Percentiles rank a stretch among this genome's conserved stretches.
These are phyloP conservation scores for Sterrhoptilus dennistouni DNA, from an alignment of 2,113 vertebrate genomes.

Conservation along the genomic window DNA sequence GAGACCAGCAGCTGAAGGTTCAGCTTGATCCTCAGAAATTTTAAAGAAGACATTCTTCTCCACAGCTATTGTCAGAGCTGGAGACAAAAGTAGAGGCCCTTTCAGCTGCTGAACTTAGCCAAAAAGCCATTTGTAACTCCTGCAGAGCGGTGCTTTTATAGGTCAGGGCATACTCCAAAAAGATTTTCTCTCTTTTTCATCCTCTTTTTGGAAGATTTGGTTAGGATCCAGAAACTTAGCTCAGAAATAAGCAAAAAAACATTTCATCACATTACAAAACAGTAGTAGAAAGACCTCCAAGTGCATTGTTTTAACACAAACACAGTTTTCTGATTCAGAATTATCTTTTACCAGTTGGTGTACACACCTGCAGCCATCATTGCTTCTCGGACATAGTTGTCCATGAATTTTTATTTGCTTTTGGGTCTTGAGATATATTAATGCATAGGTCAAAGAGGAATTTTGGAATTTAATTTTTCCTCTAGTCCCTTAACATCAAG, in stretches of 20 bases:
- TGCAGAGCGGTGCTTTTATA: slow-evolving; percentile 42
- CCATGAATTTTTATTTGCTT: not conserved
- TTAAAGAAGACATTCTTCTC: slow-evolving; percentile 67
- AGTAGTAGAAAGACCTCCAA: not conserved
- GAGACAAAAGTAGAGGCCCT: slow-evolving; percentile 59
- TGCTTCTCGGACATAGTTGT: not conserved
- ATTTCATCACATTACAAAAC: not conserved
- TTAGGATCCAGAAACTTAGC: not conserved
- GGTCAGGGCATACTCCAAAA: slow-evolving; percentile 43
- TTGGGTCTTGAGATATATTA: not conserved
- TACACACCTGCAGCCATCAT: rapidly evolving
- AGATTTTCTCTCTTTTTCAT: slow-evolving; percentile 42
- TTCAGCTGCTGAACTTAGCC: slow-evolving; percentile 64
- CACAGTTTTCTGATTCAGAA: not conserved
- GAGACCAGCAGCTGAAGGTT: slow-evolving; percentile 32
- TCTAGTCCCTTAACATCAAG: not conserved
- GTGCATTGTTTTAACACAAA: not conserved
- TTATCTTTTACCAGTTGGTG: not conserved
- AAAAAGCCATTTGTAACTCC: slow-evolving; percentile 67
- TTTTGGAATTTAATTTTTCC: not conserved
- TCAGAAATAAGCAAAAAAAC: not conserved
- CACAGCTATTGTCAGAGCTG: slow-evolving; percentile 51
- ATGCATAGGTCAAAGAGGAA: not conserved
- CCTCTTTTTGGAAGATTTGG: slow-evolving; percentile 13
- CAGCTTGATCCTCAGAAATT: slow-evolving; percentile 59